A percentile compares a stretch with the other conserved stretches of the same genome.
phyloP scores from a whole-genome alignment of 2,888 invertebrate species.

The Trypoxylon attenuatum region DNA sequence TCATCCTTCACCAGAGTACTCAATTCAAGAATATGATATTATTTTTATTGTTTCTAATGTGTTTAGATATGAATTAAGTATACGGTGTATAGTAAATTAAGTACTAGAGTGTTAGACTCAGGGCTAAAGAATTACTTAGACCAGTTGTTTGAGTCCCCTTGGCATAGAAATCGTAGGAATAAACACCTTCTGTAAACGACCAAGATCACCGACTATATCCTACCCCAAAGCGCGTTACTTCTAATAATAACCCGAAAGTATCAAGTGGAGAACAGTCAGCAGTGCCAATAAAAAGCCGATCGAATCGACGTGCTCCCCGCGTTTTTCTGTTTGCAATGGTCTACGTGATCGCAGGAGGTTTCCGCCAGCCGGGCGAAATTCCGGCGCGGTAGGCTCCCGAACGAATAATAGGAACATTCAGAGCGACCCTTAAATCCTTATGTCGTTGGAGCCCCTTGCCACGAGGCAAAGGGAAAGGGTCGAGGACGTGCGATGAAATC shows the following conservation, averaged over 20 bases:
- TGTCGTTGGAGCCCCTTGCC: constrained; percentile 65
- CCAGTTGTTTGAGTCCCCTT: too few species aligned
- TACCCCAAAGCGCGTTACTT: too few species aligned
- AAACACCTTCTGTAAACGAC: too few species aligned
- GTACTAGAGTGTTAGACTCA: too few species aligned
- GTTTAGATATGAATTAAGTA: too few species aligned
- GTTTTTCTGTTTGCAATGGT: constrained; percentile 46
- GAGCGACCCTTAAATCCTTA: constrained; percentile 63
- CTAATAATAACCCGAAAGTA: background rate
- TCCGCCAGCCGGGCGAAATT: constrained; percentile 34
- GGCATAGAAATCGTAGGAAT: too few species aligned
- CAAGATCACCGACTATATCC: too few species aligned
- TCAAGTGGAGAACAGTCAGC: background rate
- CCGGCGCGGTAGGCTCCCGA: constrained; percentile 36
- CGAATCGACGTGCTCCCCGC: constrained; percentile 35
- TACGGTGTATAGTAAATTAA: too few species aligned
- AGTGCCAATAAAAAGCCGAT: constrained; percentile 11
- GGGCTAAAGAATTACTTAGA: too few species aligned
- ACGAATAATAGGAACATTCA: constrained; percentile 51
- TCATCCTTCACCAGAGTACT: too few species aligned
- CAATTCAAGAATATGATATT: too few species aligned
- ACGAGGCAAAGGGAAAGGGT: constrained; percentile 63
- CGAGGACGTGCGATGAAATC: constrained; percentile 72
- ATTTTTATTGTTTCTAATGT: background rate
- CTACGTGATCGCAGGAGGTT: constrained; percentile 29